These are phyloP conservation scores for Cepphus grylle DNA, from an alignment of 2,113 vertebrate species.

Conservation along the genomic window DNA sequence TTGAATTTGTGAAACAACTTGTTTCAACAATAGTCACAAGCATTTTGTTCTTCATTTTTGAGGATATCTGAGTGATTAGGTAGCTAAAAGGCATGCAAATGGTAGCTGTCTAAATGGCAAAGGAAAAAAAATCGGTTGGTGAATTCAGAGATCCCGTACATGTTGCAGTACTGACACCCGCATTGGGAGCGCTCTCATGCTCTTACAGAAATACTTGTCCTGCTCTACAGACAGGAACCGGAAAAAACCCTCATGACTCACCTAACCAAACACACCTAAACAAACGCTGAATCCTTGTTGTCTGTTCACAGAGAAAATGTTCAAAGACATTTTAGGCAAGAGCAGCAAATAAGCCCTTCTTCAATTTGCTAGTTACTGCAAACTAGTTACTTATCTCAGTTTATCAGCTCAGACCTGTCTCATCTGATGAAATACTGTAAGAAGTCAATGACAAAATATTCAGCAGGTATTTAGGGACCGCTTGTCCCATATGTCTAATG, in stretches of 20 bases:
- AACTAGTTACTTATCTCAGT: neutral
- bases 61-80: neutral
- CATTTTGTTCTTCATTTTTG: neutral
- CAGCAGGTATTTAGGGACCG: neutral
- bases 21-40: neutral
- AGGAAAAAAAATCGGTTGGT: neutral
- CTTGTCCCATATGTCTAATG: neutral
- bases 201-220: neutral
- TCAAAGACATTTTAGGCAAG: neutral
- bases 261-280: neutral
- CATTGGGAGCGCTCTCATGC: neutral
- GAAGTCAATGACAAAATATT: neutral
- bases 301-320: neutral
- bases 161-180: rapidly evolving
- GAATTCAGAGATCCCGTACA: neutral
- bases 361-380: neutral
- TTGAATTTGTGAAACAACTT: neutral
- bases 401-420: neutral
- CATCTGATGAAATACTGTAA: neutral
- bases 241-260: neutral
- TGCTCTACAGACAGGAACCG: neutral
- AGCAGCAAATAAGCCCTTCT: neutral
- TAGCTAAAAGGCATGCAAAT: neutral
- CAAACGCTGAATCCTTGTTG: neutral
- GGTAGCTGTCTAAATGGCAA: neutral